Conservation (phyloP, 1,140 invertebrate species). For the Chrysopa pallens region DNA sequence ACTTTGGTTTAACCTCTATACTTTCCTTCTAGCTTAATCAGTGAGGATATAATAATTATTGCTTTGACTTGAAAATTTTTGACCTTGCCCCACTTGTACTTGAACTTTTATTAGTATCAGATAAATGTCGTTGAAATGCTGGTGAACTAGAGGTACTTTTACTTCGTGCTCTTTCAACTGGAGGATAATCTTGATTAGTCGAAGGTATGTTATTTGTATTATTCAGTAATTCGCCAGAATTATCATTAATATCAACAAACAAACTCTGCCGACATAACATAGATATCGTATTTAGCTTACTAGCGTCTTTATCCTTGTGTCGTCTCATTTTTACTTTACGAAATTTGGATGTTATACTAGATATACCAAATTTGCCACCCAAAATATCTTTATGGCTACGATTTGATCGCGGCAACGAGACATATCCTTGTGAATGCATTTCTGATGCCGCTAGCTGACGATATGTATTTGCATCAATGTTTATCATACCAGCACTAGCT, state of each 20-base stretch:
- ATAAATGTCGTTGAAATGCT: conserved; percentile 6
- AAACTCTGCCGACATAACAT: conserved; percentile 46
- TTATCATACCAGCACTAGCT: conserved; percentile 53
- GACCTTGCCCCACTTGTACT: conserved; percentile 8
- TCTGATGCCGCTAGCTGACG: conserved; percentile 22
- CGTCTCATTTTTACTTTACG: conserved; percentile 29
- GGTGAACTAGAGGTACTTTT: conserved; percentile 5
- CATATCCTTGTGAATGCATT: conserved; percentile 17
- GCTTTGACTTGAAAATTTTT: conserved; percentile 4
- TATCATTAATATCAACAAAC: conserved; percentile 30
- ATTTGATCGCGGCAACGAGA: conserved; percentile 19
- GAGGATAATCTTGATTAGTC: conserved; percentile 4
- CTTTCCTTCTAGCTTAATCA: no score
- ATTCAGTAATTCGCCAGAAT: no score
- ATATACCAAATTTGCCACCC: conserved; percentile 30
- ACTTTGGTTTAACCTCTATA: no score
- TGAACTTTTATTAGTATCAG: conserved; percentile 7
- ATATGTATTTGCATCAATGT: conserved; percentile 35
- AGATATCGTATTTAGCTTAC: conserved; percentile 33
- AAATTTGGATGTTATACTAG: conserved; percentile 43
- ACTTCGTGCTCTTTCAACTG: conserved; percentile 2
- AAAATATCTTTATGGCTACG: conserved; percentile 14
- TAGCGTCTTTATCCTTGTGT: conserved; percentile 21
- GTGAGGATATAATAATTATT: no score
- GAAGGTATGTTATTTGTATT: conserved; percentile 2